phyloP scores from a whole-genome alignment of 2,113 vertebrate genomes.

The Ciconia boyciana region DNA sequence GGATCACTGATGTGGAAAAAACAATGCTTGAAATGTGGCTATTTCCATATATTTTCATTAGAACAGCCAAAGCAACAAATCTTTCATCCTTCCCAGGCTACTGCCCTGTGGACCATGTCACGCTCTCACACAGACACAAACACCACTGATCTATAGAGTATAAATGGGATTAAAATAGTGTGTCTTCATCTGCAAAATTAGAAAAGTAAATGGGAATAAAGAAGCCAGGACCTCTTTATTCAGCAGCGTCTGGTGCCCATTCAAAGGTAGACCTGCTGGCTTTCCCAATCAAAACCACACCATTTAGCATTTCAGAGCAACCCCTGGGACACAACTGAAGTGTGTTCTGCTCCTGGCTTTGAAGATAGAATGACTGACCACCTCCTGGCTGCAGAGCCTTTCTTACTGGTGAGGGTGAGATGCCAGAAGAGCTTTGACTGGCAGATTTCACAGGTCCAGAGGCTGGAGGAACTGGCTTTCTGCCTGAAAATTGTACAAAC shows the following conservation, averaged over 20 bases:
- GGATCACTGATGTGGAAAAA: background rate
- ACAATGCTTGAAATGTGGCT: background rate
- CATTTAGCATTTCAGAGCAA: background rate
- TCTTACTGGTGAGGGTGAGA: background rate
- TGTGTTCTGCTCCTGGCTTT: background rate
- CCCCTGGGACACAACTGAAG: background rate
- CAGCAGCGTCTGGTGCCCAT: background rate
- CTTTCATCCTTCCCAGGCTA: background rate
- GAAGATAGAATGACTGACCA: background rate
- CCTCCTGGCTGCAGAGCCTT: background rate
- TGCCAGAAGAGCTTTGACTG: background rate
- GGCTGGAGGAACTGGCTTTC: background rate
- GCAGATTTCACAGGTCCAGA: background rate
- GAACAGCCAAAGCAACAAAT: background rate
- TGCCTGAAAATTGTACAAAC: background rate
- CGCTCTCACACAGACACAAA: background rate
- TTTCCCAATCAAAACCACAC: background rate
- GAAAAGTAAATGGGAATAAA: background rate
- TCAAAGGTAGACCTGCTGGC: background rate
- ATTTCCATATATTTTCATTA: slow-evolving; percentile 24
- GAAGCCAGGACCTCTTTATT: background rate
- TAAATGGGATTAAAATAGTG: slow-evolving; percentile 7
- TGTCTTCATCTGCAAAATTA: background rate
- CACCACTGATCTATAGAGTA: background rate
- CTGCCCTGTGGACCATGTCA: background rate